These are phyloP conservation scores for Drosophila tripunctata DNA, from an alignment of 2,888 invertebrate species.

Conservation along the genomic window DNA sequence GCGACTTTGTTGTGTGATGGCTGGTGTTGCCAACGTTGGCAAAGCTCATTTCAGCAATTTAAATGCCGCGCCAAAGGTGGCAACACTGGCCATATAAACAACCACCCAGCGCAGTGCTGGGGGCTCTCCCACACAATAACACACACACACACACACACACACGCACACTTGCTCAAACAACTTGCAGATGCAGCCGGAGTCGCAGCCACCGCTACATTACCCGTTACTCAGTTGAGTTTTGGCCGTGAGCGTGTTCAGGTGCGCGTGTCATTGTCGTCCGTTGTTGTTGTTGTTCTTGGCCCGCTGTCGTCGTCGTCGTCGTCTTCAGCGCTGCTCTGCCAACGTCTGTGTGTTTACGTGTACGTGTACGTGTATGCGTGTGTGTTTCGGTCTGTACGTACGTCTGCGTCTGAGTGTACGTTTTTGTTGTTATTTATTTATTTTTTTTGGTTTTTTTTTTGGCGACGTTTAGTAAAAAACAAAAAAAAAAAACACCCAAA, in stretches of 20 bases:
- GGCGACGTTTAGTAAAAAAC: conserved; percentile 57
- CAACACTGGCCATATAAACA: conserved; percentile 48
- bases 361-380: conserved; percentile 59
- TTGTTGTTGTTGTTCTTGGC: conserved; percentile 30
- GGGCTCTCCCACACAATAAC: conserved; percentile 44
- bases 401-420: conserved; percentile 63
- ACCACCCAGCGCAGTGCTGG: conserved; percentile 51
- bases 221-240: conserved; percentile 65
- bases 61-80: conserved; percentile 44
- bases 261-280: conserved; percentile 43
- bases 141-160: conserved; percentile 8
- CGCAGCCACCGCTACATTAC: conserved; percentile 38
- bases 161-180: conserved; percentile 19
- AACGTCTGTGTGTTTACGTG: conserved; percentile 13
- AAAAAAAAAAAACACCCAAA: no score
- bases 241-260: conserved; percentile 65
- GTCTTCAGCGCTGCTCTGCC: conserved; percentile 7
- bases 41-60: conserved; percentile 16
- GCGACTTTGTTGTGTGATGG: background rate
- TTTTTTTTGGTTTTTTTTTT: conserved; percentile 48
- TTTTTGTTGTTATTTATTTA: conserved; percentile 45
- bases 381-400: no score
- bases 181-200: conserved; percentile 56
- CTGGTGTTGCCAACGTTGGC: background rate
- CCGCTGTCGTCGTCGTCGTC: conserved; percentile 17